Evolutionary conservation across 2,888 invertebrate genomes (phyloP).

Genomic region (Prenolepis imparis): DNA sequence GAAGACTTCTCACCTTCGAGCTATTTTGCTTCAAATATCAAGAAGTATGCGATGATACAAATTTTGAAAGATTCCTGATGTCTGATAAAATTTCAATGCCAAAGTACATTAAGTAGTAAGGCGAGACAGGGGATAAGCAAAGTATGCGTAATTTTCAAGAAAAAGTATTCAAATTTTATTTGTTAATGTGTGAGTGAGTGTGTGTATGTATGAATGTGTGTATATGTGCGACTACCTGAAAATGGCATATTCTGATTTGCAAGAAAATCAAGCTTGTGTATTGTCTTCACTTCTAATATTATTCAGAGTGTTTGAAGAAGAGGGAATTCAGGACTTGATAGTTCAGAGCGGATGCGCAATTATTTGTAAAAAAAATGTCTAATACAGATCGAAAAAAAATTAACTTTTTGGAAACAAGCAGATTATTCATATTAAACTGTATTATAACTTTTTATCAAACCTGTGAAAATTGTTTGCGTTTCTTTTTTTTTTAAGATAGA

Average conservation of each 20-base stretch:
- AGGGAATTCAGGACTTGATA: constrained; percentile 6
- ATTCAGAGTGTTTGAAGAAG: constrained; percentile 25
- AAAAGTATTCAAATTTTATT: constrained; percentile 41
- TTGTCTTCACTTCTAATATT: constrained; percentile 20
- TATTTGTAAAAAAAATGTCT: constrained; percentile 7
- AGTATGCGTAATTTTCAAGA: constrained; percentile 26
- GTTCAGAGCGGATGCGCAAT: background rate
- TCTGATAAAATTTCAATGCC: constrained; percentile 82
- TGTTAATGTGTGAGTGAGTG: background rate
- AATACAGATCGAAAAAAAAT: background rate
- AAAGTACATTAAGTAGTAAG: constrained; percentile 78
- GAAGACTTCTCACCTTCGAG: constrained; percentile 77
- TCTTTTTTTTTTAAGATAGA: background rate
- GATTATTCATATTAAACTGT: background rate
- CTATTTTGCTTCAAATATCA: constrained; percentile 79
- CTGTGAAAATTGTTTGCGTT: background rate
- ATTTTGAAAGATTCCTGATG: constrained; percentile 77
- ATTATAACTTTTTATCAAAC: background rate
- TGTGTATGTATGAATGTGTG: background rate
- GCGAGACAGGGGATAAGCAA: background rate
- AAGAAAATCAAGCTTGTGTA: constrained; percentile 13
- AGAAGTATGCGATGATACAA: constrained; percentile 69
- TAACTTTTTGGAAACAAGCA: background rate
- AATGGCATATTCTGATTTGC: constrained; percentile 26
- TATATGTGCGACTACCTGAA: background rate